These are phyloP conservation scores for Turritopsis rubra DNA, from an alignment of 30 jellyfish, hydroid and myxozoan genomes.

Conservation along the genomic window DNA sequence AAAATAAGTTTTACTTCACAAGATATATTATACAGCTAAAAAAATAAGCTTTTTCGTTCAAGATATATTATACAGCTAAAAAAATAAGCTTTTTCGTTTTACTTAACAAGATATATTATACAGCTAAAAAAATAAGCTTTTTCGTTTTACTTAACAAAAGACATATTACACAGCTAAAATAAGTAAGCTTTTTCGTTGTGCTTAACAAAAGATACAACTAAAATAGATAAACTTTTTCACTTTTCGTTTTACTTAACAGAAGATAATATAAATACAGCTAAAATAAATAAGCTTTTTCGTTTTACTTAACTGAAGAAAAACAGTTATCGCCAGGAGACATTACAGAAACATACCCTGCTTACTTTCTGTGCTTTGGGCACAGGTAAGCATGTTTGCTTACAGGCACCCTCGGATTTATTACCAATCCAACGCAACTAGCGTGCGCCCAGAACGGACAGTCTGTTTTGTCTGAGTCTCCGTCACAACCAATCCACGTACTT, in stretches of 20 bases:
- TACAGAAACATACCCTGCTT: not conserved
- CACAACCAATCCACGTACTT: constrained; percentile 13
- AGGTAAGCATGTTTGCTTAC: not conserved
- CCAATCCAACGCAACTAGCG: constrained; percentile 9
- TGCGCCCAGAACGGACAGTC: not conserved
- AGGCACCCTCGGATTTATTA: not conserved
- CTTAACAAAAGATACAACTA: not conserved
- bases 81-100: not conserved
- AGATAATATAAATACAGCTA: not conserved
- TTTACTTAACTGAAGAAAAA: too few relatives aligned
- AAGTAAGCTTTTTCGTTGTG: not conserved
- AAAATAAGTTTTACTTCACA: not conserved
- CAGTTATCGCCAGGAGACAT: too few relatives aligned
- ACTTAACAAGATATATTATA: not conserved
- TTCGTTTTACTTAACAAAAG: too few relatives aligned
- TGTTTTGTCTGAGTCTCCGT: too few relatives aligned
- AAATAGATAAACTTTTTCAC: too few relatives aligned
- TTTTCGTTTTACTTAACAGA: too few relatives aligned
- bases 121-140: not conserved
- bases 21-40: not conserved
- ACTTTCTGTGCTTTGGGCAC: not conserved
- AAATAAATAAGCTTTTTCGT: not conserved
- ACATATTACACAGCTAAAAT: not conserved
- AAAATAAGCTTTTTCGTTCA: not conserved
- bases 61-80: not conserved